Evolutionary conservation across 1,140 invertebrate species (phyloP), one percentile per base, ranked within the genome.

Genomic region (Polypedilum vanderplanki): DNA sequence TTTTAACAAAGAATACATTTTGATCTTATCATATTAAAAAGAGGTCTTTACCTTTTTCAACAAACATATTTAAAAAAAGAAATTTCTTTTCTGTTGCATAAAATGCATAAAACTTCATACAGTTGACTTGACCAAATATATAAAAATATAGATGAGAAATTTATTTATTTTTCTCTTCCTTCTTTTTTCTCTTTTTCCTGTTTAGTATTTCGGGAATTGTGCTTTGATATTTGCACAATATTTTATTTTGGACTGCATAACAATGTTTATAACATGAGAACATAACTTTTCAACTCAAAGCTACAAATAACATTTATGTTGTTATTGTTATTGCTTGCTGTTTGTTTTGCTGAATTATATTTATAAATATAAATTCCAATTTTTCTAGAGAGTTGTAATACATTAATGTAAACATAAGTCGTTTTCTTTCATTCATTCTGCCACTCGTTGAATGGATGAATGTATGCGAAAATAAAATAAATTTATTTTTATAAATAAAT

Each of bases 331-430:
- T 46, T 46, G 12, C 46, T 57, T 12, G 46, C 12, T n/a, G 46
- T 15, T 46, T 46, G 24, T 46, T 12, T 46, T 46, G 41, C 41
- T 12, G 41, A 9, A 46, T 15, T 57, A 57, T 57, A 57, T 57
- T 57, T 15, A 9, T 46, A 46, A 12, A n/a, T 57, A 57, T 57
- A 33, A 33, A 33, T 33, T 33, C 24, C 24, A 33, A 33, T 57
- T 12, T 57, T 57, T 57, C 46, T 57, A 12, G 8, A 12, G 8
- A 57, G 46, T 57, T 57, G 46, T 57, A 57, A 57, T 57, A 46
- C 41, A 46, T 46, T 46, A 46, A 46, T 46, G 41, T 46, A 46
- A 46, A 46, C 41, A 46, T 46, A 46, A 46, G 41, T 46, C 15
- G 41, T 46, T 46, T 8, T 15, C 24, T 33, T 5, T 33, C 24